phyloP scores from a whole-genome alignment of 2,888 invertebrate genomes.

The Listrodromus nycthemerus region DNA sequence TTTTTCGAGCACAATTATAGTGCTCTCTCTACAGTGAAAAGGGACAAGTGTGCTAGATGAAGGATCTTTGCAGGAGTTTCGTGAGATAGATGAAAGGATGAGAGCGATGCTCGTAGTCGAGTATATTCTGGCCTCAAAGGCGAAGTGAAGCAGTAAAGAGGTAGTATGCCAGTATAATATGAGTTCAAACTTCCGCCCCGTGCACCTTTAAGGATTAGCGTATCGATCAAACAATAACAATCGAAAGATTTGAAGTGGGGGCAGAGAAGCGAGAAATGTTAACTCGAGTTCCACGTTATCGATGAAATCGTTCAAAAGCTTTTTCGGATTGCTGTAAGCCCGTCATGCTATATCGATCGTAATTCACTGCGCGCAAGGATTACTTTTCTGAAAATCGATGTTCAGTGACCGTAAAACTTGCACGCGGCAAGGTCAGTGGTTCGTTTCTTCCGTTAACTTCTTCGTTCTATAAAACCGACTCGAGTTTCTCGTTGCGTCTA shows the following conservation, averaged over 20 bases:
- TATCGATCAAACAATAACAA: background rate
- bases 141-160: background rate
- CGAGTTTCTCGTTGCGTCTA: no score
- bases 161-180: background rate
- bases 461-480: no score
- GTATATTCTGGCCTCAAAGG: conserved; percentile 4
- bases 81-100: background rate
- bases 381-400: no score
- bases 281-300: conserved; percentile 48
- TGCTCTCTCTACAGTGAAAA: background rate
- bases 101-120: background rate
- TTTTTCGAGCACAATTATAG: conserved; percentile 3
- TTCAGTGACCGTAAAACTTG: no score
- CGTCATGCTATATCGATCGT: no score
- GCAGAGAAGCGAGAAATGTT: background rate
- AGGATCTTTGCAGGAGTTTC: background rate
- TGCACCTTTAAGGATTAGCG: background rate
- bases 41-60: conserved; percentile 8
- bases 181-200: background rate
- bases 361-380: no score
- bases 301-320: conserved; percentile 71
- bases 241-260: background rate
- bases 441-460: no score
- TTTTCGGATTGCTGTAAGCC: conserved; percentile 63
- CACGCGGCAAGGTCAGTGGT: no score